These are phyloP conservation scores for Apodemia zela DNA, from an alignment of 2,888 invertebrate genomes.

Conservation along the genomic window DNA sequence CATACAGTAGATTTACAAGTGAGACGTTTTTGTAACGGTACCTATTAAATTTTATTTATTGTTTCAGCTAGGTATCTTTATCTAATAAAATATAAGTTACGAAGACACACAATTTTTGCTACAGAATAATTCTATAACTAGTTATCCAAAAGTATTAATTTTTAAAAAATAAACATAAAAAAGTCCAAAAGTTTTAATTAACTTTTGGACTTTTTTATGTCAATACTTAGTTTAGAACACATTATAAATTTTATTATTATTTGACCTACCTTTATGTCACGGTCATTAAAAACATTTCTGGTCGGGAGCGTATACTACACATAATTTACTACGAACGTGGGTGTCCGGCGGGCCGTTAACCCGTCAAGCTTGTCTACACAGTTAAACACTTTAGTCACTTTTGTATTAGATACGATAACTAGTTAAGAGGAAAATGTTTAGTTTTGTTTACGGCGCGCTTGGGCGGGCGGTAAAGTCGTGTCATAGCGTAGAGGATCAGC, in stretches of 20 bases:
- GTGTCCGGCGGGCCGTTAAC: conserved; percentile 3
- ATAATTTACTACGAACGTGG: conserved; percentile 11
- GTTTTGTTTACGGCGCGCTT: conserved; percentile 60
- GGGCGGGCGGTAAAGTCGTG: conserved; percentile 43
- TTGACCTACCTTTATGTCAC: conserved; percentile 12
- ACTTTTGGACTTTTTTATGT: too few relatives aligned
- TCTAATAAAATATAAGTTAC: too few relatives aligned
- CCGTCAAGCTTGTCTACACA: background rate
- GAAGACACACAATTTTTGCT: too few relatives aligned
- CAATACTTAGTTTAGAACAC: too few relatives aligned
- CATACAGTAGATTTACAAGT: too few relatives aligned
- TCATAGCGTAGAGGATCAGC: background rate
- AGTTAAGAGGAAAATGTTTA: background rate
- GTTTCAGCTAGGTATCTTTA: too few relatives aligned
- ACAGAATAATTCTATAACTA: too few relatives aligned
- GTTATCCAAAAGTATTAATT: too few relatives aligned
- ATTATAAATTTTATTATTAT: background rate
- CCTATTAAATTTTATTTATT: too few relatives aligned
- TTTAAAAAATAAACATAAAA: too few relatives aligned
- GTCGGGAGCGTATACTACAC: conserved; percentile 4
- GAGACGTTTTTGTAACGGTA: too few relatives aligned
- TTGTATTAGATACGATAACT: background rate
- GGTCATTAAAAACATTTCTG: conserved; percentile 7
- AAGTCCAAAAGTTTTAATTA: too few relatives aligned
- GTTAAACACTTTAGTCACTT: conserved; percentile 4